Evolutionary conservation across 2,888 invertebrate genomes (phyloP), one percentile per base, ranked within the genome.

Genomic region (Macrosiphum euphorbiae): DNA sequence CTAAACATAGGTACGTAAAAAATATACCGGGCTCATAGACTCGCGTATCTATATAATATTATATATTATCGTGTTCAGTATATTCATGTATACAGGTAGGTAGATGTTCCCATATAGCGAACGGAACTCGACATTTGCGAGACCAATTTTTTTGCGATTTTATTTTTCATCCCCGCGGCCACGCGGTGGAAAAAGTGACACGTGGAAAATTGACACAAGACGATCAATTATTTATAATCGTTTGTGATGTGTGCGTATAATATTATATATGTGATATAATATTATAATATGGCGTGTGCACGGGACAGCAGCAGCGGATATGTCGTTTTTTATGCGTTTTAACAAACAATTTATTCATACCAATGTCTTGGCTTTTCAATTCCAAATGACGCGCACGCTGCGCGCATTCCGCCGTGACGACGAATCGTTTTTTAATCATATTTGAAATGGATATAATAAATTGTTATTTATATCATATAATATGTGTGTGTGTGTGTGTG

Each of bases 331-430:
- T 88, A 52, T 61, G 41, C 92, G 78, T 78, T 92, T 92, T 92
- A 92, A 92, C 93, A 58, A 90, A 90, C 94, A 94, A 94, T 90
- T 94, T 90, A 94, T 94, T 94, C 90, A 90, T 85, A 85, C 58
- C 61, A 26, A 52, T 52, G 90, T 94, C 90, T 94, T 90, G 90
- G 61, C 90, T 85, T 90, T 90, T 94, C 94, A 94, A 90, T 86
- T 90, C 89, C 94, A 94, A 94, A 94, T 94, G 90, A 55, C 90
- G 84, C 86, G n/a, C 50, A 50, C 87, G 47, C 26, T 44, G 26
- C 58, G 47, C 26, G 28, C 87, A 58, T 20, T n/a, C n/a, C 55
- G 78, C 35, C 44, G 87, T 24, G 50, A 61, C 92, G 92, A 88
- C 85, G 93, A 90, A 93, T 89, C 58, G 93, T 86, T 93, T 93